phyloP scores from a whole-genome alignment of 2,888 invertebrate species.

The Lymantria dispar region DNA sequence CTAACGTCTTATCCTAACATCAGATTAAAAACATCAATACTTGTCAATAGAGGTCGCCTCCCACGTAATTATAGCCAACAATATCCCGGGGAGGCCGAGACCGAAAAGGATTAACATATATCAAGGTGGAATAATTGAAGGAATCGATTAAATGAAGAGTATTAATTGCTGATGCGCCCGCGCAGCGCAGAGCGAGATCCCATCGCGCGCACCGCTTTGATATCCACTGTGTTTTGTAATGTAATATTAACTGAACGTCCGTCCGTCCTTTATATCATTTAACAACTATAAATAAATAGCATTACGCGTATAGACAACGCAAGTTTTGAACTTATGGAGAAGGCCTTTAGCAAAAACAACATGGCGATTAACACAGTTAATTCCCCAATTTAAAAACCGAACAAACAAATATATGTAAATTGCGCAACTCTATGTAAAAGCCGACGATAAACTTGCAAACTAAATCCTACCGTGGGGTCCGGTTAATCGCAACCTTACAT shows the following conservation, averaged over 20 bases:
- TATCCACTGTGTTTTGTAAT: slow-evolving; percentile 40
- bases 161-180: slow-evolving; percentile 80
- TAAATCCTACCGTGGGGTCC: slow-evolving; percentile 6
- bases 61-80: slow-evolving; percentile 81
- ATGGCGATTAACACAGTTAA: slow-evolving; percentile 73
- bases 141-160: slow-evolving; percentile 81
- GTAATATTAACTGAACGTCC: slow-evolving; percentile 43
- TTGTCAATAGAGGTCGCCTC: slow-evolving; percentile 80
- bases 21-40: slow-evolving; percentile 83
- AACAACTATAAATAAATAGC: slow-evolving; percentile 31
- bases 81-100: slow-evolving; percentile 74
- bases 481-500: slow-evolving; percentile 43
- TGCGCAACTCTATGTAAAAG: slow-evolving; percentile 77
- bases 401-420: slow-evolving; percentile 81
- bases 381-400: slow-evolving; percentile 80
- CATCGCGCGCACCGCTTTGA: slow-evolving; percentile 52
- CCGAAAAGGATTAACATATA: slow-evolving; percentile 78
- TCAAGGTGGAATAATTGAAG: slow-evolving; percentile 80
- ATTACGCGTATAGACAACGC: slow-evolving; percentile 27
- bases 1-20: slow-evolving; percentile 81
- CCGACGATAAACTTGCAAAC: slow-evolving; percentile 65
- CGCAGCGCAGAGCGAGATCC: slow-evolving; percentile 63
- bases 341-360: slow-evolving; percentile 57
- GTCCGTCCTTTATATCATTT: slow-evolving; percentile 29
- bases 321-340: slow-evolving; percentile 42